A percentile compares a stretch with the other conserved stretches of the same genome.
phyloP scores from a whole-genome alignment of 2,888 invertebrate species.

The Limnephilus auricula region DNA sequence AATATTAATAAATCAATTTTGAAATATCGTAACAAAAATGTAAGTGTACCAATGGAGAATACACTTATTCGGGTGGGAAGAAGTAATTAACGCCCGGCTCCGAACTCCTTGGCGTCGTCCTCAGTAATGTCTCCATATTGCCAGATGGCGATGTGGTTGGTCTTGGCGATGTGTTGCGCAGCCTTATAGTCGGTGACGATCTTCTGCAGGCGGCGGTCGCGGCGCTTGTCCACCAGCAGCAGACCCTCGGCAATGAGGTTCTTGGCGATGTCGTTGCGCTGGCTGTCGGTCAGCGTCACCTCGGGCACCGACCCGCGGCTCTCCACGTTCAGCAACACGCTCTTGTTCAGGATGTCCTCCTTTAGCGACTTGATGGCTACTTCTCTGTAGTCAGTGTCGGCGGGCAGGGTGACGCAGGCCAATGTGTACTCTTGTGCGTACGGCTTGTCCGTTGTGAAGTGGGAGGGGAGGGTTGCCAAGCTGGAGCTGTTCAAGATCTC shows the following conservation, averaged over 20 bases:
- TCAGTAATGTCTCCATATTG: constrained; percentile 99
- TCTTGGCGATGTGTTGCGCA: constrained; percentile 92
- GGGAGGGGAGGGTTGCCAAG: constrained; percentile 90
- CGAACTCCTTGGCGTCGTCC: constrained; percentile 86
- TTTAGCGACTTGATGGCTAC: constrained; percentile 85
- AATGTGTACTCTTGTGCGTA: constrained; percentile 93
- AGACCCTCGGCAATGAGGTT: constrained; percentile 91
- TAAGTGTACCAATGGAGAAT: neutral
- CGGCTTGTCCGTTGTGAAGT: constrained; percentile 85
- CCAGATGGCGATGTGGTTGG: constrained; percentile 94
- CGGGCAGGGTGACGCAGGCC: constrained; percentile 90
- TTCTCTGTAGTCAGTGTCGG: constrained; percentile 90
- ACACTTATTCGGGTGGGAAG: neutral
- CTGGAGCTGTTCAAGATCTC: constrained; percentile 82
- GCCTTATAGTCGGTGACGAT: constrained; percentile 89
- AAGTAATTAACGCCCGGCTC: constrained; percentile 73
- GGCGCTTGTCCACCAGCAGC: constrained; percentile 86
- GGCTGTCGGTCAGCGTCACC: constrained; percentile 77
- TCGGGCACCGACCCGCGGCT: constrained; percentile 80
- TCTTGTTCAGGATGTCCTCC: constrained; percentile 83
- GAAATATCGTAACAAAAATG: constrained; percentile 10
- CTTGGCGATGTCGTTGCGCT: constrained; percentile 78
- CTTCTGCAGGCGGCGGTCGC: constrained; percentile 88
- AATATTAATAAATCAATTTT: constrained; percentile 44
- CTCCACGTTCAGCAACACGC: constrained; percentile 90